A percentile compares a stretch with the other conserved stretches of the same genome.
These are phyloP conservation scores for Megaceryle maxima DNA, from an alignment of 2,113 vertebrate genomes.

Conservation along the genomic window DNA sequence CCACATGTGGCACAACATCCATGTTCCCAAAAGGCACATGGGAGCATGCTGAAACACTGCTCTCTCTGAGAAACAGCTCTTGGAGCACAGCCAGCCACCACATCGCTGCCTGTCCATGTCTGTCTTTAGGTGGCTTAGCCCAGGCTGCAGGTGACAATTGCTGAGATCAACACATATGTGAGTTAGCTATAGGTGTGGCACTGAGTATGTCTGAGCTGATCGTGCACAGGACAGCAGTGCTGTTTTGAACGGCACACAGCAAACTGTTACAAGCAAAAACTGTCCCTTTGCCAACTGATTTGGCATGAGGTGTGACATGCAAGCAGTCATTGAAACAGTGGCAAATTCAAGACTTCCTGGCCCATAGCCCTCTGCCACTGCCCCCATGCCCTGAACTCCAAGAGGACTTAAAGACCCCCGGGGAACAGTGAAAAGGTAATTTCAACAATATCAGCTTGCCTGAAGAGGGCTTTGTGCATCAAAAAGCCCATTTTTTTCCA, in stretches of 20 bases:
- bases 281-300: background rate
- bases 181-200: background rate
- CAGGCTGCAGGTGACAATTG: rapidly evolving
- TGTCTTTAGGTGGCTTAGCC: background rate
- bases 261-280: background rate
- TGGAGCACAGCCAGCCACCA: background rate
- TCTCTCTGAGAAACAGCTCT: background rate
- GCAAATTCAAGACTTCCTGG: background rate
- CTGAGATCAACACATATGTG: rapidly evolving
- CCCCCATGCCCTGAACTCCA: background rate
- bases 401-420: background rate
- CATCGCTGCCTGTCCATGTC: background rate
- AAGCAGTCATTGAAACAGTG: background rate
- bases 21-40: rapidly evolving
- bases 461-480: background rate
- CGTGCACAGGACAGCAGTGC: background rate
- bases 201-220: rapidly evolving
- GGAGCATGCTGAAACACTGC: background rate
- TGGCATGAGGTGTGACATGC: background rate
- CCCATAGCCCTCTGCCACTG: background rate
- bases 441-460: background rate
- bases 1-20: rapidly evolving
- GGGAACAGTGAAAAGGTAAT: background rate
- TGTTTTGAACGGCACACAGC: background rate
- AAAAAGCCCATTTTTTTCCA: background rate